Conservation (phyloP, 2,797 vertebrate genomes). For the Pelobates cultripes region DNA sequence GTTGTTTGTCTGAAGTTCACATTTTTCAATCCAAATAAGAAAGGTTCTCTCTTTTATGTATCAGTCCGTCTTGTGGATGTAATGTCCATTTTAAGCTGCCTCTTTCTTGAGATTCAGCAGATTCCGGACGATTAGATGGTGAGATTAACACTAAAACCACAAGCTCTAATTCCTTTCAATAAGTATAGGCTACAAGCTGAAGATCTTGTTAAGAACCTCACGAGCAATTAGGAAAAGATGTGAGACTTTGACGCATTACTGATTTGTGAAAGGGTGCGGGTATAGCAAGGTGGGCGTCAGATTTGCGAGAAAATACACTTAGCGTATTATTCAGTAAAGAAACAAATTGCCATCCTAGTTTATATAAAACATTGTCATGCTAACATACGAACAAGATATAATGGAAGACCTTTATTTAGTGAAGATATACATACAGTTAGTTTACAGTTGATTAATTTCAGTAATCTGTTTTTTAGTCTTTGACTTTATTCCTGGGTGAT, state of each 20-base stretch:
- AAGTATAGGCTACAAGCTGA: slow-evolving; percentile 60
- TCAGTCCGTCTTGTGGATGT: slow-evolving; percentile 66
- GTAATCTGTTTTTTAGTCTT: neutral
- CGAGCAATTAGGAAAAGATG: slow-evolving; percentile 64
- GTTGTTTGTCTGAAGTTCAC: no score
- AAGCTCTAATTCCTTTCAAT: slow-evolving; percentile 58
- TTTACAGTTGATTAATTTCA: neutral
- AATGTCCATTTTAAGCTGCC: slow-evolving; percentile 81
- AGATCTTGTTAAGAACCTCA: slow-evolving; percentile 62
- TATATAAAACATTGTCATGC: neutral
- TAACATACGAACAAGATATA: no score
- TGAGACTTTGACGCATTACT: slow-evolving; percentile 30
- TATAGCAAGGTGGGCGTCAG: neutral
- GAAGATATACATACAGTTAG: no score
- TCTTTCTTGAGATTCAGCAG: slow-evolving; percentile 78
- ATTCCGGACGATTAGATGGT: slow-evolving; percentile 76
- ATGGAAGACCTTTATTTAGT: neutral
- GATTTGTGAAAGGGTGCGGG: neutral
- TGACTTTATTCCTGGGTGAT: neutral
- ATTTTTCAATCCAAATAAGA: no score
- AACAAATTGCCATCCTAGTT: neutral
- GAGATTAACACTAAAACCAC: slow-evolving; percentile 68
- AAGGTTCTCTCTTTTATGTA: neutral
- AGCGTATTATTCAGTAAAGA: neutral
- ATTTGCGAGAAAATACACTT: neutral